Base-by-base conservation (phyloP, 2,113 vertebrate genomes). In the Delphinapterus leucas region DNA sequence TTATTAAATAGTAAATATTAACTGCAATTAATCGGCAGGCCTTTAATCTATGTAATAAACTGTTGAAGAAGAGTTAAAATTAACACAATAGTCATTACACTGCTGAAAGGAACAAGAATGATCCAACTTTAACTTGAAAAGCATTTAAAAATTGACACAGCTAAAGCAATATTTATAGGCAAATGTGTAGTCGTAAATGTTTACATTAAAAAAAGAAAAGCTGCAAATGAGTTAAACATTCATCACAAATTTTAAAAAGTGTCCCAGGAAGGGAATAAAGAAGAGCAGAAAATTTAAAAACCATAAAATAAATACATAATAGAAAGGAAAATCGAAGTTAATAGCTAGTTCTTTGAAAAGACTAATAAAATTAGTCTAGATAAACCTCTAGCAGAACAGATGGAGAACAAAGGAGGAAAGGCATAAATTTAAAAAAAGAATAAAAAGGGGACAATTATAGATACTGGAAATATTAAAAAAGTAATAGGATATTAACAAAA, bases 21-120 rank as follows among this genome's bases (percentile, higher is more conserved):
- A 92, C 33, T 26, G 4, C 18, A 13, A 55, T 28, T 82, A 96
- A 63, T 65, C 44, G 58, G 61, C n/a, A 93, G 58, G 31, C 20
- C 95, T 68, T 90, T 93, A 77, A 93, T 49, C 63, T 92, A 93
- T 41, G 55, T 92, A 88, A 89, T 36, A 25, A 84, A 74, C 26
- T 83, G 20, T 1, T 86, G 36, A 94, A 89, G 53, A 79, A 8
- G 3, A 68, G 47, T 33, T 67, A 47, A 79, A 8, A 74, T 53
- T 65, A 88, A 80, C 81, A 70, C 38, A 61, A 49, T 15, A 89
- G 49, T 70, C 53, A 85, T 10, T 65, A 88, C 18, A 90, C 53
- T 85, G 44, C 26, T 71, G 28, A 95, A 12, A 88, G 33, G 21
- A 95, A 84, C 11, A 13, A 44, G 12, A 89, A 87, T 44, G 68